Conservation (phyloP, 2,113 vertebrate genomes). For the Paratilapia polleni region DNA sequence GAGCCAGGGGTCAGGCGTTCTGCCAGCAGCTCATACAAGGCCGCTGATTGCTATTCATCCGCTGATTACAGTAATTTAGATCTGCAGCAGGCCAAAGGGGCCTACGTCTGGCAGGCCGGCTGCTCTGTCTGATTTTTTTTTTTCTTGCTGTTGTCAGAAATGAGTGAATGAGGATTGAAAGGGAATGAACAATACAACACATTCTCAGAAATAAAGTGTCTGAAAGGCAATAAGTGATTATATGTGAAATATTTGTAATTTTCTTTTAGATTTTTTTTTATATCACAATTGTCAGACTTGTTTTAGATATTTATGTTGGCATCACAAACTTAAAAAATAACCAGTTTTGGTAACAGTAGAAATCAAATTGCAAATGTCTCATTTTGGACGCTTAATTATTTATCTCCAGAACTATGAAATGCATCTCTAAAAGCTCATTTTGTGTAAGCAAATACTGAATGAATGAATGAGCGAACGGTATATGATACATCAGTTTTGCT, state of each 20-base stretch:
- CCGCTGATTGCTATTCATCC: conserved; percentile 81
- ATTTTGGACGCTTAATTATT: too few relatives aligned
- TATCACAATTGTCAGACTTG: accelerated
- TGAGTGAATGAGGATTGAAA: conserved; percentile 24
- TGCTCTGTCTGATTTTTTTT: conserved; percentile 27
- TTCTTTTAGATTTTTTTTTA: not conserved
- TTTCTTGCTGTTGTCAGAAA: conserved; percentile 24
- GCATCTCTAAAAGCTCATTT: not conserved
- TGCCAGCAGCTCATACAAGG: conserved; percentile 74
- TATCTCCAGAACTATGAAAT: not conserved
- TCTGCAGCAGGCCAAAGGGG: conserved; percentile 63
- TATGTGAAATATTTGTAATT: not conserved
- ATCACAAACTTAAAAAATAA: accelerated
- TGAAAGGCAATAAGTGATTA: not conserved
- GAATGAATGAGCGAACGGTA: not conserved
- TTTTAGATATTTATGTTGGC: not conserved
- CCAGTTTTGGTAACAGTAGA: not conserved
- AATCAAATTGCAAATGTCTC: not conserved
- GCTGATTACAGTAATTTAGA: conserved; percentile 80
- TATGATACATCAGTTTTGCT: conserved; percentile 2
- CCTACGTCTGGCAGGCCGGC: conserved; percentile 58
- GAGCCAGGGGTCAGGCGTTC: conserved; percentile 65
- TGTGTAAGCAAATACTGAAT: not conserved
- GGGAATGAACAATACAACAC: conserved; percentile 1
- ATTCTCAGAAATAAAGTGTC: not conserved